These are phyloP conservation scores for Stylophora pistillata DNA, from an alignment of 64 coral and sea anemone species.

Conservation along the genomic window DNA sequence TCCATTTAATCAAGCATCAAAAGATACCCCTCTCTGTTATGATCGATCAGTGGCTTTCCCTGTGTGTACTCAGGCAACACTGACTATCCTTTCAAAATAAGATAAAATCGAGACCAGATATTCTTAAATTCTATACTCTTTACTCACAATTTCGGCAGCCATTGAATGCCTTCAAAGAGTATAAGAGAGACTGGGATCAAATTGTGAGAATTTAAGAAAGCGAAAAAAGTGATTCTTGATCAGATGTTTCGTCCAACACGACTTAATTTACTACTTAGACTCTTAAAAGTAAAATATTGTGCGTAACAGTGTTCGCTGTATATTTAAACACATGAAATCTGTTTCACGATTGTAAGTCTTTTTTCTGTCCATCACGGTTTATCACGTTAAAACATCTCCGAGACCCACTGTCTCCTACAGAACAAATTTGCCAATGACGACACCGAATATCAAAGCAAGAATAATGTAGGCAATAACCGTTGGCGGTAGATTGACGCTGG, in stretches of 20 bases:
- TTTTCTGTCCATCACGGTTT: background rate
- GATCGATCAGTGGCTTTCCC: too few relatives aligned
- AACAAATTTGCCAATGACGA: slow-evolving; percentile 57
- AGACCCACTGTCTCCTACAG: slow-evolving; percentile 25
- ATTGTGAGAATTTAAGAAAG: background rate
- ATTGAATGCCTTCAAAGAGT: background rate
- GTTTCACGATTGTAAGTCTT: background rate
- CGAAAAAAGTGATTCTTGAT: background rate
- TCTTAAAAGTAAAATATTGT: background rate
- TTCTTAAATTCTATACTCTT: background rate
- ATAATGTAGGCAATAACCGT: slow-evolving; percentile 39
- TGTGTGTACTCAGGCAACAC: too few relatives aligned
- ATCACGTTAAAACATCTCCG: background rate
- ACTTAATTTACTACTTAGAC: background rate
- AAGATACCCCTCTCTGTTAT: too few relatives aligned
- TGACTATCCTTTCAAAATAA: too few relatives aligned
- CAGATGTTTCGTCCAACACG: slow-evolving; percentile 11
- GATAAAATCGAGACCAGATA: background rate
- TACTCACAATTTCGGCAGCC: background rate
- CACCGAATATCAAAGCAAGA: slow-evolving; percentile 47
- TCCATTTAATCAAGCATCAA: too few relatives aligned
- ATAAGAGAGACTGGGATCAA: background rate
- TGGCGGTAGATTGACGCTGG: background rate
- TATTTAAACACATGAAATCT: background rate
- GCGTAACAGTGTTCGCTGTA: background rate